These are phyloP conservation scores for Cheilosia variabilis DNA, from an alignment of 2,888 invertebrate species.

Conservation along the genomic window DNA sequence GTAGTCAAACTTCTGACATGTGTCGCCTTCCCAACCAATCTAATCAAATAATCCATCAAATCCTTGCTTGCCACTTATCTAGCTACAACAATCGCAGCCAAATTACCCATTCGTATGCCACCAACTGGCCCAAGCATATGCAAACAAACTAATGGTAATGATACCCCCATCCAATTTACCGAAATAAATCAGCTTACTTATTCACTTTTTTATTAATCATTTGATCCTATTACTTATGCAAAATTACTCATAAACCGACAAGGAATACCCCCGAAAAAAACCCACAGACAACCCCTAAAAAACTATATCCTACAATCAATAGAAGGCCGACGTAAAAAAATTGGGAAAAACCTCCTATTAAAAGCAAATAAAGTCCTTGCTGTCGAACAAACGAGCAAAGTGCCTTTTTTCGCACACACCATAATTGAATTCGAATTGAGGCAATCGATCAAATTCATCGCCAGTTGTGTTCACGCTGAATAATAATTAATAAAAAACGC, in stretches of 20 bases:
- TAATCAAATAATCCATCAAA: conserved; percentile 52
- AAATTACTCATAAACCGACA: conserved; percentile 58
- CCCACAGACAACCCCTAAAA: conserved; percentile 33
- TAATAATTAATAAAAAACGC: conserved; percentile 62
- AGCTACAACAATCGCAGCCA: conserved; percentile 10
- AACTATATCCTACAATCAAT: conserved; percentile 21
- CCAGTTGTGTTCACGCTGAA: conserved; percentile 60
- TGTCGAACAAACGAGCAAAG: conserved; percentile 20
- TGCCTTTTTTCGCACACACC: conserved; percentile 5
- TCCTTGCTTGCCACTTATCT: conserved; percentile 7
- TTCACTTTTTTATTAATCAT: conserved; percentile 59
- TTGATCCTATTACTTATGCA: conserved; percentile 75
- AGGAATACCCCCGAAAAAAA: conserved; percentile 11
- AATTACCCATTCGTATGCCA: conserved; percentile 33
- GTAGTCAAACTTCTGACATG: background rate
- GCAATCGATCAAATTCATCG: conserved; percentile 64
- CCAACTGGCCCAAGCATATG: conserved; percentile 22
- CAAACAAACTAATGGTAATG: conserved; percentile 30
- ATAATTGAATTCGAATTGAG: conserved; percentile 60
- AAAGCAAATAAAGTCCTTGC: conserved; percentile 60
- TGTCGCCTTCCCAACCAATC: conserved; percentile 30
- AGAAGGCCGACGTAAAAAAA: conserved; percentile 18
- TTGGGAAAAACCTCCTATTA: conserved; percentile 40
- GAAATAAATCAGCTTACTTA: conserved; percentile 62
- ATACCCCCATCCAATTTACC: conserved; percentile 26